These are phyloP conservation scores for Cephus runcator DNA, from an alignment of 2,888 invertebrate genomes.

Conservation along the genomic window DNA sequence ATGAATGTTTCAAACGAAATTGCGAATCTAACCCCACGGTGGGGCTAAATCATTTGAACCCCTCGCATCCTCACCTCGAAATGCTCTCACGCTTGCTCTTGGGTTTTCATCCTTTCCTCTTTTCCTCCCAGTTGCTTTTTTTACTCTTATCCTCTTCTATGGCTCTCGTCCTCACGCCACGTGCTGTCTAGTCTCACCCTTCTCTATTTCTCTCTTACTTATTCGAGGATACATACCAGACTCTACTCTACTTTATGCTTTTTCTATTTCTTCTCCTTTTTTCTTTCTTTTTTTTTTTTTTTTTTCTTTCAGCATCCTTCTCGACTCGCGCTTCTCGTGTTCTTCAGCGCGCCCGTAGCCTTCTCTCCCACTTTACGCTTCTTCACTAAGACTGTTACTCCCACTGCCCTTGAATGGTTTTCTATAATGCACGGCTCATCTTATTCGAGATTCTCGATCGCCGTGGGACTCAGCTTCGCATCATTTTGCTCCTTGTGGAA, in stretches of 20 bases:
- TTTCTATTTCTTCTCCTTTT: conserved; percentile 11
- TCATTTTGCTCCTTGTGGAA: background rate
- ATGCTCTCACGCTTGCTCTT: background rate
- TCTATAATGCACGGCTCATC: conserved; percentile 54
- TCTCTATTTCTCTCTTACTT: conserved; percentile 16
- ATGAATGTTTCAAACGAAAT: conserved; percentile 64
- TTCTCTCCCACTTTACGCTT: conserved; percentile 23
- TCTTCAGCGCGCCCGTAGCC: conserved; percentile 17
- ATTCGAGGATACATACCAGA: conserved; percentile 2
- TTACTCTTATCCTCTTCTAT: background rate
- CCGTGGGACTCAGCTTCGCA: conserved; percentile 21
- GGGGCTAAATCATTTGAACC: conserved; percentile 59
- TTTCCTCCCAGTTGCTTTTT: background rate
- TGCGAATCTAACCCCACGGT: conserved; percentile 62
- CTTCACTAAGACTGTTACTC: conserved; percentile 12
- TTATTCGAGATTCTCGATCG: conserved; percentile 53
- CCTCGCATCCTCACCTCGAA: conserved; percentile 28
- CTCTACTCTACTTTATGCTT: conserved; percentile 11
- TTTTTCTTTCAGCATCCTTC: conserved; percentile 15
- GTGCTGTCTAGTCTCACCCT: conserved; percentile 14
- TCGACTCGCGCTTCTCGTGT: conserved; percentile 16
- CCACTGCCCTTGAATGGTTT: conserved; percentile 43
- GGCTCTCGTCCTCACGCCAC: background rate
- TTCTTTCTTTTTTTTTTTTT: conserved; percentile 10
- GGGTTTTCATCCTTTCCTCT: background rate